phyloP scores from a whole-genome alignment of 1,140 invertebrate species.

The Arctopsyche grandis region DNA sequence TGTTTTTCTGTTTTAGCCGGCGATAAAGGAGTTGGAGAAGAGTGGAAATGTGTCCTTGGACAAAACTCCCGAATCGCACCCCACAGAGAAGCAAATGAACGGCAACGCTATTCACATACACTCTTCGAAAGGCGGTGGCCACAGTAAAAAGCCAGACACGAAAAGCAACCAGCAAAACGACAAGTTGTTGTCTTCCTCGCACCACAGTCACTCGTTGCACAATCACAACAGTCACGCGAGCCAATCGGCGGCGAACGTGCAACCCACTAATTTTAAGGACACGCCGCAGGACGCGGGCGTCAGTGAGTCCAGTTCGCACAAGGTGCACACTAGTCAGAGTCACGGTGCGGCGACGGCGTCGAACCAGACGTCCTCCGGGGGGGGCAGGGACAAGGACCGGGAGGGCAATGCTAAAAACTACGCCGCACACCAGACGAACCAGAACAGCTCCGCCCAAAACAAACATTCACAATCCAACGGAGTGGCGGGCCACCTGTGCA shows the following conservation, averaged over 20 bases:
- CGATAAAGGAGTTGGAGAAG: slow-evolving; percentile 51
- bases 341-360: slow-evolving; percentile 51
- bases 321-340: slow-evolving; percentile 57
- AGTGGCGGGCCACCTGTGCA: slow-evolving; percentile 52
- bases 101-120: slow-evolving; percentile 56
- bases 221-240: slow-evolving; percentile 56
- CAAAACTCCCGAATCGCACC: slow-evolving; percentile 57
- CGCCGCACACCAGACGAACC: slow-evolving; percentile 50
- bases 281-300: slow-evolving; percentile 56
- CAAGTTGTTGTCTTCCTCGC: slow-evolving; percentile 49
- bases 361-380: slow-evolving; percentile 35
- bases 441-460: slow-evolving; percentile 42
- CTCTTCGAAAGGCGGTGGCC: slow-evolving; percentile 53
- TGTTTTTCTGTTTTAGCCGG: slow-evolving; percentile 39
- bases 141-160: slow-evolving; percentile 54
- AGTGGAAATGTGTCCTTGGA: slow-evolving; percentile 48
- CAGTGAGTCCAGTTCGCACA: slow-evolving; percentile 54
- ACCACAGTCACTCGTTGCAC: slow-evolving; percentile 56
- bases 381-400: slow-evolving; percentile 48
- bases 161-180: slow-evolving; percentile 55
- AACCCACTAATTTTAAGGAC: slow-evolving; percentile 38
- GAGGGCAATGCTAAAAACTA: slow-evolving; percentile 40
- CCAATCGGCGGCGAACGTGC: slow-evolving; percentile 50
- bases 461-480: slow-evolving; percentile 59
- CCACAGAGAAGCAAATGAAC: slow-evolving; percentile 57